Evolutionary conservation across 2,888 invertebrate genomes (phyloP), one percentile per base, ranked within the genome.

Genomic region (Drosophila macrospina): DNA sequence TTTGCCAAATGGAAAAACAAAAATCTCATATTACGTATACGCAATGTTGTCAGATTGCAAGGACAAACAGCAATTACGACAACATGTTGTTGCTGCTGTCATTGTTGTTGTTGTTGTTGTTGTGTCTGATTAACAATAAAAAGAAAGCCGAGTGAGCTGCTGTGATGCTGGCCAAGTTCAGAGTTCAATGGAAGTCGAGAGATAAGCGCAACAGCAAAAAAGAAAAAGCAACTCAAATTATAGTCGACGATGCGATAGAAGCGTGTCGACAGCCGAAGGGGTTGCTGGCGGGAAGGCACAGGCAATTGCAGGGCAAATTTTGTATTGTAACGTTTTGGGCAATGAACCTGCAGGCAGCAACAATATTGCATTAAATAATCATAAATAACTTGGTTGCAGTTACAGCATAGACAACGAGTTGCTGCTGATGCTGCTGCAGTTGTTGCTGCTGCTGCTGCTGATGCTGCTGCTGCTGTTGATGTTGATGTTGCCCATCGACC

Each of bases 351-450:
- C 71, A 55, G 69, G 62, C 62, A 54, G n/a, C 47, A 60, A 32
- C 28, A 47, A 73, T 57, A 50, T 67, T 67, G 80, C 86, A 87
- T 86, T 82, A 82, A 84, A 82, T 88, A 87, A 88, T 84, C 83
- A 86, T 83, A 84, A 88, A 88, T 82, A 83, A 82, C 69, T 48
- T 66, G 61, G 65, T 55, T 51, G 51, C 57, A 42, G 64, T 81
- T 80, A 74, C 73, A 60, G 66, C 67, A 66, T 36, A 68, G 50
- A 54, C 41, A 20, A 41, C 57, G 68, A 61, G 48, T 48, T 39
- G 52, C 34, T 28, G 42, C 15, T 55, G 34, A 20, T 20, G 20
- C 20, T 20, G 20, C 3, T 20, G 28, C 28, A 26, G 56, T 16
- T 45, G 44, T 34, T 51, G 67, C 39, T 55, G 47, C 15, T 50